Conservation (phyloP, 2,113 vertebrate genomes). For the Forbesichthys agassizii region DNA sequence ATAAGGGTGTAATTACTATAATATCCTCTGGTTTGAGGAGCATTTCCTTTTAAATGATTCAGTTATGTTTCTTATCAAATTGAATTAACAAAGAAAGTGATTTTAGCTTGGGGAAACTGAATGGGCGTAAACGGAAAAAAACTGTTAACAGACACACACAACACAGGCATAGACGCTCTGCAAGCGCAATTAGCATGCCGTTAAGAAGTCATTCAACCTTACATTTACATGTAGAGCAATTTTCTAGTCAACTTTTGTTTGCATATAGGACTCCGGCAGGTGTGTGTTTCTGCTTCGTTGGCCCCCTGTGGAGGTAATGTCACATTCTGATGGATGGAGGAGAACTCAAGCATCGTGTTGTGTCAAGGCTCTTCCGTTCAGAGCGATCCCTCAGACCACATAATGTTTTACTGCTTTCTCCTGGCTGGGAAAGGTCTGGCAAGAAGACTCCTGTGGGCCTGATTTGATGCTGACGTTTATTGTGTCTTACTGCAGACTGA, state of each 20-base stretch:
- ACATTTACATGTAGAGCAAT: slow-evolving; percentile 11
- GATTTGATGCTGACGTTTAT: slow-evolving; percentile 63
- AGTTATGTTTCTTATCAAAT: slow-evolving; percentile 32
- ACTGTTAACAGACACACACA: background rate
- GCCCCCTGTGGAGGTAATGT: slow-evolving; percentile 31
- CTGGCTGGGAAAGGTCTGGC: slow-evolving; percentile 62
- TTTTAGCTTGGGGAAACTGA: slow-evolving; percentile 16
- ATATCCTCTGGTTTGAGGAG: slow-evolving; percentile 36
- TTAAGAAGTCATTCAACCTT: background rate
- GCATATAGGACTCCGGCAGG: slow-evolving; percentile 23
- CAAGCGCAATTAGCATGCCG: background rate
- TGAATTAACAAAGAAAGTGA: slow-evolving; percentile 25
- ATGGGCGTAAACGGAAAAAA: background rate
- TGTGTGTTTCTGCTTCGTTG: slow-evolving; percentile 16
- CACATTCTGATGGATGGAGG: slow-evolving; percentile 29
- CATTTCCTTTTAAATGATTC: slow-evolving; percentile 37
- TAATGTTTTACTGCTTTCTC: slow-evolving; percentile 66
- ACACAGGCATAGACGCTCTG: background rate
- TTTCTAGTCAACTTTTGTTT: slow-evolving; percentile 6
- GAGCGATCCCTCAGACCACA: slow-evolving; percentile 64
- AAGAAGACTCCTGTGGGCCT: slow-evolving; percentile 58
- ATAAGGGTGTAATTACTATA: slow-evolving; percentile 57
- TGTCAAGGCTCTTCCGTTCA: slow-evolving; percentile 51
- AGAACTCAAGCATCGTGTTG: slow-evolving; percentile 43
- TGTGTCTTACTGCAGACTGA: slow-evolving; percentile 56